Base-by-base conservation (phyloP, 2,888 invertebrate species). In the Mesorhabditis spiculigera region DNA sequence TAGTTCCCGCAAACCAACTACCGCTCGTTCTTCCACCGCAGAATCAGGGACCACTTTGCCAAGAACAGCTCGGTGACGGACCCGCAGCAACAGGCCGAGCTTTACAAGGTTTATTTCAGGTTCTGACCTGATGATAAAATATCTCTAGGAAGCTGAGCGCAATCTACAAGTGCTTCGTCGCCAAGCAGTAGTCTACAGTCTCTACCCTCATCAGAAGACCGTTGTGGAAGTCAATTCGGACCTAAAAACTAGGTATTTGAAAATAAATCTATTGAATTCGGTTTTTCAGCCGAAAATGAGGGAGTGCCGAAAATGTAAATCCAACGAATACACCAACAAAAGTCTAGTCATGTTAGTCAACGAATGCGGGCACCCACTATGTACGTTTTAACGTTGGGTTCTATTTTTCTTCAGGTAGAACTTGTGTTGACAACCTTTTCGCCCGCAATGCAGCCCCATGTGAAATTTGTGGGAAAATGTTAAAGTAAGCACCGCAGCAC, bases 261-360 rank as follows among this genome's bases (percentile, higher is more conserved):
- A 5, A 4, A 45, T 45, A n/a, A 44, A 64, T 68, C 45, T 63
- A 13, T 50, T 50, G 58, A 50, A 10, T 13, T 50, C n/a, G 0
- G 58, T 50, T 68, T 72, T 69, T 69, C 72, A 72, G 69, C 65
- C 41, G 10, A 78, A 70, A 63, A 82, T 82, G 82, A 79, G 81
- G 41, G 92, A 91, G 91, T 95, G 96, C 89, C 95, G 95, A 74
- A 91, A 95, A 87, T 97, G 97, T 88, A 94, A 95, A 89, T 95
- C 95, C 61, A 94, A 88, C 66, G 96, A 96, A 88, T 96, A 95
- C 87, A 91, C 95, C 87, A 97, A 97, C 89, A 96, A 96, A 50
- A 93, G 93, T 0, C 88, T 98, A 69, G 95, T 95, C 87, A 90
- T 98, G 89, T 92, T 97, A 93, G 96, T 97, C 74, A 98, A 98